phyloP scores from a whole-genome alignment of 2,113 vertebrate genomes.

The Ranitomeya imitator region DNA sequence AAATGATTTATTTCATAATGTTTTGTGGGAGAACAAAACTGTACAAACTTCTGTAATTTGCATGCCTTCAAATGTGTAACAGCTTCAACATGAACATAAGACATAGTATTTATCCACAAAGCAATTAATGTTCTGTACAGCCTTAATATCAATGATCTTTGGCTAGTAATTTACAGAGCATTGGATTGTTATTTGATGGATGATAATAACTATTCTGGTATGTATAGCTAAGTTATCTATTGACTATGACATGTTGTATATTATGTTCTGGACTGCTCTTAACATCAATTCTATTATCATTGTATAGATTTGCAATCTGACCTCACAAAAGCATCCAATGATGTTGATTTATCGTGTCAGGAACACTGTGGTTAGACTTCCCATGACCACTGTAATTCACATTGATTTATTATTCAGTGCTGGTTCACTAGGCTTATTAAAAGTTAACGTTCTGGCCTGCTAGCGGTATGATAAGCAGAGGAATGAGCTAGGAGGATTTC shows the following conservation, averaged over 20 bases:
- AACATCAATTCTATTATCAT: conserved; percentile 28
- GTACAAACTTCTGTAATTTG: not conserved
- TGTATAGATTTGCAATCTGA: conserved; percentile 40
- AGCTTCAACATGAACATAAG: not conserved
- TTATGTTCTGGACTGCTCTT: not conserved
- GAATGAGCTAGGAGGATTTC: not conserved
- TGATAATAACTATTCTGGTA: conserved; percentile 8
- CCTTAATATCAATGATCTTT: not conserved
- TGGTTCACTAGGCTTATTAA: conserved; percentile 20
- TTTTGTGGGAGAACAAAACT: not conserved
- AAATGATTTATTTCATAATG: not conserved
- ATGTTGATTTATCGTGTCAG: conserved; percentile 51
- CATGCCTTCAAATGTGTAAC: not conserved
- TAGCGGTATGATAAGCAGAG: not conserved
- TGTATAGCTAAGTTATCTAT: conserved; percentile 9
- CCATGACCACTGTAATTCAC: conserved; percentile 28
- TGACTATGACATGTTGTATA: conserved; percentile 15
- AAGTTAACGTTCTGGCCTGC: not conserved
- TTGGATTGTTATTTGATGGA: conserved; percentile 3
- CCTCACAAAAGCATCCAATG: conserved; percentile 25
- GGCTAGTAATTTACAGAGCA: not conserved
- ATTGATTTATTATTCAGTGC: conserved; percentile 54
- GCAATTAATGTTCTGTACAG: not conserved
- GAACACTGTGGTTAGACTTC: conserved; percentile 29
- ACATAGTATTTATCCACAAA: not conserved